Base-by-base conservation (phyloP, 2,888 invertebrate genomes). In the Ferdinandea cuprea region DNA sequence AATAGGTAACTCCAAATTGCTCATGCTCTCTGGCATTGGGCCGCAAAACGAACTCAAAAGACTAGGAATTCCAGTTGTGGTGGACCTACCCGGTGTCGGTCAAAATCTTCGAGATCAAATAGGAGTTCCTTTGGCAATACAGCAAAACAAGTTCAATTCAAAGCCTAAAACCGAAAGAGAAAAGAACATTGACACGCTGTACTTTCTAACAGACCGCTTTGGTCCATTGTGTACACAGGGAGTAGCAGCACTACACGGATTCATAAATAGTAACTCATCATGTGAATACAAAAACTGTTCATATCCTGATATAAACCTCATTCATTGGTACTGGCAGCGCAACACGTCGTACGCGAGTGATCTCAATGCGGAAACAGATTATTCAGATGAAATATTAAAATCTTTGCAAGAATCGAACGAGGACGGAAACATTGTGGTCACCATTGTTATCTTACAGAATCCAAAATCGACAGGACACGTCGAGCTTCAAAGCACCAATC, bases 71-170 rank as follows among this genome's bases (percentile, higher is more conserved):
- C 78, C 87, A 0, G 52, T 89, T 7, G 15, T 87, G 0, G 54
- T 81, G 0, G 77, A 88, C n/a, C 50, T 90, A 7, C 54, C 90
- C 6, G 87, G 87, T 0, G 95, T 96, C 0, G 96, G 95, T 0
- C 92, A 94, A 85, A 95, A 96, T 87, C 91, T 97, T 1, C 96
- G 96, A 89, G 96, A 96, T 88, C 96, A 96, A 88, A 93, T 95
- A 21, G 93, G 94, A 0, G 92, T 94, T 0, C 87, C 87, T 1
- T 15, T 90, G 0, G 87, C 88, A 25, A 37, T 89, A n/a, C 84
- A 88, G 13, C 89, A 93, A 85, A 92, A 93, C 1, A 86, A 85
- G 21, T 58, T 71, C 8, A 71, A 6, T 0, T 86, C 86, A 0
- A 32, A 63, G 21, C n/a, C 85, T 0, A 32, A 83, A 0, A 76